Evolutionary conservation across 1,140 invertebrate species (phyloP).

Genomic region (Apis cerana): DNA sequence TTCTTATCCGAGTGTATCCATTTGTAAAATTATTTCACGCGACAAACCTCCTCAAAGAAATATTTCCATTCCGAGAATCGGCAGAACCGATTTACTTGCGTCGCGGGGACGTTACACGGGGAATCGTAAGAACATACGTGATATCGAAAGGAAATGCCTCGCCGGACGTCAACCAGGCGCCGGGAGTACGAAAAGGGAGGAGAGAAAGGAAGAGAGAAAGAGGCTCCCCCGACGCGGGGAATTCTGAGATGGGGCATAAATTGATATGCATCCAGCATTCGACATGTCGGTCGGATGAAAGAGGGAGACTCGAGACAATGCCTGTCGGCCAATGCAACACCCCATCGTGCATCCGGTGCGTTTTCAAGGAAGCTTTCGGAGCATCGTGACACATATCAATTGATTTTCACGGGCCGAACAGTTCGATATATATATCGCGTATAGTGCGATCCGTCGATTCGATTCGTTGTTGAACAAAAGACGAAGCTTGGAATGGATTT

Average conservation of each 20-base stretch:
- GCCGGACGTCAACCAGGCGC: conserved; percentile 49
- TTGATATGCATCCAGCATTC: conserved; percentile 76
- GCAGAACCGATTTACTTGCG: conserved; percentile 52
- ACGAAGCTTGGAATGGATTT: conserved; percentile 23
- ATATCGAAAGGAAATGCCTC: conserved; percentile 60
- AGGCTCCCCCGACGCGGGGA: conserved; percentile 43
- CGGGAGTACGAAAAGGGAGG: conserved; percentile 39
- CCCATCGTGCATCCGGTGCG: conserved; percentile 74
- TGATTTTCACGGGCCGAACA: conserved; percentile 69
- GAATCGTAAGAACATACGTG: conserved; percentile 49
- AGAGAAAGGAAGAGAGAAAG: conserved; percentile 54
- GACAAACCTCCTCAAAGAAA: neutral
- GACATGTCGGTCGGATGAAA: conserved; percentile 78
- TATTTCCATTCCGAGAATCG: conserved; percentile 30
- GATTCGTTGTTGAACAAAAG: conserved; percentile 1
- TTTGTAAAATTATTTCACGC: too few relatives aligned
- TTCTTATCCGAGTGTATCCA: too few relatives aligned
- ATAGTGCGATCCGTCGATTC: neutral
- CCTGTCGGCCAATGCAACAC: conserved; percentile 66
- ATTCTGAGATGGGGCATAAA: conserved; percentile 69
- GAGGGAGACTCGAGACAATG: conserved; percentile 74
- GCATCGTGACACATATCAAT: conserved; percentile 78
- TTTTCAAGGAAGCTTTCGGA: conserved; percentile 76
- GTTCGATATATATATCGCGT: conserved; percentile 55
- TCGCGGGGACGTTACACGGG: conserved; percentile 16